Percentiles rank a stretch among this genome's conserved stretches.
These are phyloP conservation scores for Drosophila tristis DNA, from an alignment of 1,140 invertebrate genomes.

Conservation along the genomic window DNA sequence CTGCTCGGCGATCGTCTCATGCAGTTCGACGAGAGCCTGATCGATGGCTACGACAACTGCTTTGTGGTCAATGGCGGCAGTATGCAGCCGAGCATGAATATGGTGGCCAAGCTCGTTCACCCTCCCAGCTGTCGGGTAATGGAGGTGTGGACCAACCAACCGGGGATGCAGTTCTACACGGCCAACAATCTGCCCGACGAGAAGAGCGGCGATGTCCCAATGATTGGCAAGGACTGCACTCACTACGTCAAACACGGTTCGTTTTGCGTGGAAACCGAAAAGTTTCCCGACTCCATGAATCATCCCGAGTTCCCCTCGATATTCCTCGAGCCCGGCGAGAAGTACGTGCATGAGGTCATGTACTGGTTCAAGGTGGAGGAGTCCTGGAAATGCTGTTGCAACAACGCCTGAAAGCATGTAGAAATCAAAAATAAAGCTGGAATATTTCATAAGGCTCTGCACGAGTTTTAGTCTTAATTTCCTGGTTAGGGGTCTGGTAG, in stretches of 20 bases:
- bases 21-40: slow-evolving; percentile 63
- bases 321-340: slow-evolving; percentile 87
- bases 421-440: slow-evolving; percentile 53
- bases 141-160: slow-evolving; percentile 93
- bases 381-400: slow-evolving; percentile 84
- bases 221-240: slow-evolving; percentile 64
- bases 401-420: slow-evolving; percentile 26
- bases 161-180: slow-evolving; percentile 96
- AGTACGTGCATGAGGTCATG: slow-evolving; percentile 87
- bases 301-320: slow-evolving; percentile 84
- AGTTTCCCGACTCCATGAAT: slow-evolving; percentile 95
- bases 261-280: slow-evolving; percentile 96
- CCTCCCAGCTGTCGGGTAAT: slow-evolving; percentile 89
- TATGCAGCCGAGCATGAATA: slow-evolving; percentile 7
- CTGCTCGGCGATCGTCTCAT: slow-evolving; percentile 85
- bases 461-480: neutral
- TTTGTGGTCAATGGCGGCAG: slow-evolving; percentile 86
- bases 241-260: slow-evolving; percentile 87
- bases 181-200: slow-evolving; percentile 89
- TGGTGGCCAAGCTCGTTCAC: slow-evolving; percentile 87
- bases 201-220: slow-evolving; percentile 53
- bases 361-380: slow-evolving; percentile 86
- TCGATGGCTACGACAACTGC: slow-evolving; percentile 91
- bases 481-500: neutral
- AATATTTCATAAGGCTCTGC: neutral